Evolutionary conservation across 2,113 vertebrate species (phyloP), one percentile per base, ranked within the genome.

Genomic region (Phyllostomus hastatus): DNA sequence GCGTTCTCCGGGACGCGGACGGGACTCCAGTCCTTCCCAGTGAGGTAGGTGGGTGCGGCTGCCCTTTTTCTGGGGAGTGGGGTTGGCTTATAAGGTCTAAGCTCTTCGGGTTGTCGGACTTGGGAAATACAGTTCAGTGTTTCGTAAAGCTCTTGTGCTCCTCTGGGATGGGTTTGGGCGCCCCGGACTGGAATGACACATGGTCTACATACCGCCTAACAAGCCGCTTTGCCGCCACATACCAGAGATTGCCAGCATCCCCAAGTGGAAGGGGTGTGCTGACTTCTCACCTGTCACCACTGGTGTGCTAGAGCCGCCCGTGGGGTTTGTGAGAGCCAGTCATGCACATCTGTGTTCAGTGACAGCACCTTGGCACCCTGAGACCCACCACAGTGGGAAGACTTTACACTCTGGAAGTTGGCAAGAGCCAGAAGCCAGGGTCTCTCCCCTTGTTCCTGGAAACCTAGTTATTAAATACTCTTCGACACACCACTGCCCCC

Each of bases 41-140:
- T 72, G 99, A 99, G 99, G 99, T 99, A 98, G 98, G 98, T 54
- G 70, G 50, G 7, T 38, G 19, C n/a, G 4, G 26, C 35, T 67
- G 14, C 43, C 33, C 67, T 92, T 92, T 59, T 31, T 24, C 48
- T 52, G 75, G 38, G 48, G 41, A 84, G 46, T 17, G 57, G 31
- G 35, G 19, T 87, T 85, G 57, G 11, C 91, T 54, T 88, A 38
- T 31, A 43, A 75, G 43, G 48, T 31, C 33, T 33, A 64, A 15
- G 6, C 8, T 67, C 50, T 41, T 38, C 67, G 48, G 46, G 46
- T 87, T 83, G 92, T 95, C 66, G 67, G 50, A 48, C 54, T 78
- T 4, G 14, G 82, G 15, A 50, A 35, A 35, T 73, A 35, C 61
- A 38, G n/a, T 57, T 52, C 38, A 7, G 15, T 67, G 15, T 91